Percentiles rank a stretch among this genome's conserved stretches.
These are phyloP conservation scores for Papilio xuthus DNA, from an alignment of 1,140 invertebrate species.

Conservation along the genomic window DNA sequence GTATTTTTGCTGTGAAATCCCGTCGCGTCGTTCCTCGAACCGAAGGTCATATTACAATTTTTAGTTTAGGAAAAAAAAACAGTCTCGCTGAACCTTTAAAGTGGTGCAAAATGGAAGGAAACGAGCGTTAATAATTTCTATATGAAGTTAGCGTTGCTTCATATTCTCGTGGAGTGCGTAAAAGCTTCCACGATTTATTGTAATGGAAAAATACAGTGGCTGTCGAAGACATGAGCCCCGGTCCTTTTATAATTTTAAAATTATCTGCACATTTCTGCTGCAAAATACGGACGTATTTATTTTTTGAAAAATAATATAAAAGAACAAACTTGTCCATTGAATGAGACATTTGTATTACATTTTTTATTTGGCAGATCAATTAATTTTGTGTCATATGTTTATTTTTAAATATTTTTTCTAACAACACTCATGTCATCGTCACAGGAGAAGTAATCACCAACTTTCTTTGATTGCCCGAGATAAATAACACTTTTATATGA, in stretches of 20 bases:
- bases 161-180: conserved; percentile 30
- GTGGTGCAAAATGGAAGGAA: conserved; percentile 17
- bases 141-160: conserved; percentile 26
- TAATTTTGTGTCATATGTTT: no score
- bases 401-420: no score
- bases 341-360: background rate
- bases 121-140: conserved; percentile 33
- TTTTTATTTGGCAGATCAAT: no score
- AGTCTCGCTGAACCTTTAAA: conserved; percentile 20
- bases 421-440: no score
- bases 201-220: conserved; percentile 28
- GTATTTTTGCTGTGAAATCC: conserved; percentile 17
- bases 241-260: conserved; percentile 21
- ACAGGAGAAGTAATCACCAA: no score
- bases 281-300: background rate
- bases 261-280: conserved; percentile 13
- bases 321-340: background rate
- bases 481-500: background rate
- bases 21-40: background rate
- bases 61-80: background rate
- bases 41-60: background rate
- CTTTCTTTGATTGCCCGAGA: no score
- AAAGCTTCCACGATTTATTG: conserved; percentile 32
- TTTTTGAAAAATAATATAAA: background rate
- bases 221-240: conserved; percentile 1